phyloP scores from a whole-genome alignment of 2,113 vertebrate species.

The Sinosuthora webbiana region DNA sequence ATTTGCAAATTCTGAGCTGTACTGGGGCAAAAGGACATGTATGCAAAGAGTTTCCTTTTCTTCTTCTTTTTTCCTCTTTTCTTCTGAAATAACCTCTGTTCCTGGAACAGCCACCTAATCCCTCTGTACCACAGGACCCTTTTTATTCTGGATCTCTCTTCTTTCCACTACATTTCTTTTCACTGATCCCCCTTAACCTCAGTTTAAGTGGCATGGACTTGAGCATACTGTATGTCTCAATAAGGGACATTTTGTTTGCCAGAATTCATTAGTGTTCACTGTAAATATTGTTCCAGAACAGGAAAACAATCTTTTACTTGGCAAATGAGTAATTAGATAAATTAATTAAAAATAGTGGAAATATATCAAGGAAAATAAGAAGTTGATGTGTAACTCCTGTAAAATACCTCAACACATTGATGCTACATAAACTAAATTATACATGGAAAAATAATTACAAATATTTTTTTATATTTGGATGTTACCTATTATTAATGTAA shows the following conservation, averaged over 20 bases:
- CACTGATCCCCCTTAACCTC: neutral
- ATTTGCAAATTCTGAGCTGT: neutral
- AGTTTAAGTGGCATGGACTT: neutral
- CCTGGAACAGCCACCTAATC: neutral
- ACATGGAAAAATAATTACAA: neutral
- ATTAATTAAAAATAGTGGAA: neutral
- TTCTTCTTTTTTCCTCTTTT: neutral
- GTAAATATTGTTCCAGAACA: neutral
- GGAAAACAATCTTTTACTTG: neutral
- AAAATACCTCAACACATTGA: neutral
- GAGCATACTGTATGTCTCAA: neutral
- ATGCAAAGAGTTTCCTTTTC: neutral
- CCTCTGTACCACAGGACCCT: neutral
- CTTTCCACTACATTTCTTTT: neutral
- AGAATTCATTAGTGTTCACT: neutral
- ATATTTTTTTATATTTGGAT: neutral
- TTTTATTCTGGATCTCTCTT: neutral
- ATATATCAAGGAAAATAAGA: neutral
- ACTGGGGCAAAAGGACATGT: neutral
- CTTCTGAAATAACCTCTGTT: neutral
- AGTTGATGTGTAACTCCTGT: neutral
- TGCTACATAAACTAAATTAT: neutral
- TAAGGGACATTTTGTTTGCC: neutral
- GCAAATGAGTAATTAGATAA: neutral
- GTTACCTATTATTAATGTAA: neutral